phyloP scores from a whole-genome alignment of 2,888 invertebrate genomes.

The Amblyjoppa proteus region DNA sequence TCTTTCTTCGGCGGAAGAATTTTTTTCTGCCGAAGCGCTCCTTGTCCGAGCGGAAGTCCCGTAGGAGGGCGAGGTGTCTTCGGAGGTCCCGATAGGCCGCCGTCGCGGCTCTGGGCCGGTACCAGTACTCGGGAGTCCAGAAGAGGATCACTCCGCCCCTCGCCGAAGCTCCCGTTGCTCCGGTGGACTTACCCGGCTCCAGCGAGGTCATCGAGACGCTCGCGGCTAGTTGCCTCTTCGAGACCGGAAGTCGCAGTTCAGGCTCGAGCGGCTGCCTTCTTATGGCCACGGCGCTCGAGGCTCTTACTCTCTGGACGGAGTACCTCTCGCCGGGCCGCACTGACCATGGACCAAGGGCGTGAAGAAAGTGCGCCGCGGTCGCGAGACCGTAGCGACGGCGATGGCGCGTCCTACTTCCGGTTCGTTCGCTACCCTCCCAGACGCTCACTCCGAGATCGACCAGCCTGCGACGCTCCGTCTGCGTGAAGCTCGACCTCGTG shows the following conservation, averaged over 20 bases:
- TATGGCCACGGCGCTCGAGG: slow-evolving; percentile 84
- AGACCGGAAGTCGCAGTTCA: slow-evolving; percentile 84
- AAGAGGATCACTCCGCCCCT: slow-evolving; percentile 84
- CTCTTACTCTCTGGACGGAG: slow-evolving; percentile 84
- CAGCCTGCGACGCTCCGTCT: slow-evolving; percentile 67
- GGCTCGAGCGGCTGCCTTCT: slow-evolving; percentile 82
- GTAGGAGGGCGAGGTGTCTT: slow-evolving; percentile 79
- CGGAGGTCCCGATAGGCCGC: slow-evolving; percentile 84
- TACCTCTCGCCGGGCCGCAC: slow-evolving; percentile 84
- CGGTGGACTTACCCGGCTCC: slow-evolving; percentile 67
- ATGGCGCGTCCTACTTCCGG: slow-evolving; percentile 36
- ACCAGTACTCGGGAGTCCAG: slow-evolving; percentile 87
- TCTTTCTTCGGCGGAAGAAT: slow-evolving; percentile 72
- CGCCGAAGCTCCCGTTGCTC: slow-evolving; percentile 63
- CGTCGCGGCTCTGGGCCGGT: slow-evolving; percentile 85
- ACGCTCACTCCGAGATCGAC: slow-evolving; percentile 76
- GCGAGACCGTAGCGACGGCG: slow-evolving; percentile 85
- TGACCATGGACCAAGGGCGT: slow-evolving; percentile 86
- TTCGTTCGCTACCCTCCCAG: slow-evolving; percentile 73
- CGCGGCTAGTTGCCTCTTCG: slow-evolving; percentile 84
- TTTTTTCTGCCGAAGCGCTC: slow-evolving; percentile 60
- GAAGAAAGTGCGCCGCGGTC: slow-evolving; percentile 85
- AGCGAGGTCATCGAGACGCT: slow-evolving; percentile 85
- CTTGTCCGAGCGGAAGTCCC: slow-evolving; percentile 68
- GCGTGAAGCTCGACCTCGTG: slow-evolving; percentile 24